Percentiles rank a stretch among this genome's conserved stretches.
phyloP scores from a whole-genome alignment of 2,113 vertebrate genomes.

The Cyanoderma ruficeps region DNA sequence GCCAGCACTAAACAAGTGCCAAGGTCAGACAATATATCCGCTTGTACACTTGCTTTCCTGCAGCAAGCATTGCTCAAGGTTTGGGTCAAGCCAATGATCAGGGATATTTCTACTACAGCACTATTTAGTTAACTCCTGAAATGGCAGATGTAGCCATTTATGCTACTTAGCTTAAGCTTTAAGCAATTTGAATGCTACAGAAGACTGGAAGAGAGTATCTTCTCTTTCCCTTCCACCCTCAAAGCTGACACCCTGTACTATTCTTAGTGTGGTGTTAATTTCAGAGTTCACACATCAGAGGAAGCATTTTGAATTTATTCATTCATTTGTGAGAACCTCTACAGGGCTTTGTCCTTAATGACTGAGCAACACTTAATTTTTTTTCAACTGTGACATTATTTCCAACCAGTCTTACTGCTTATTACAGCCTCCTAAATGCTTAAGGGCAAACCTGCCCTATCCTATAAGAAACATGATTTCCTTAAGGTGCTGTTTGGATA shows the following conservation, averaged over 20 bases:
- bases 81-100: neutral
- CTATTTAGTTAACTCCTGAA: constrained; percentile 4
- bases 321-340: constrained; percentile 41
- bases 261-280: constrained; percentile 56
- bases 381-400: constrained; percentile 1
- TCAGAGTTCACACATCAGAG: constrained; percentile 48
- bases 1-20: neutral
- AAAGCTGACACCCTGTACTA: constrained; percentile 57
- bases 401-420: neutral
- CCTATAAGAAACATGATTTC: constrained; percentile 30
- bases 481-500: constrained; percentile 21
- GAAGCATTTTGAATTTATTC: constrained; percentile 32
- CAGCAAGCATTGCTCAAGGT: neutral
- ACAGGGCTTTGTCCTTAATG: neutral
- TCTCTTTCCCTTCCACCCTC: neutral
- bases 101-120: neutral
- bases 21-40: neutral
- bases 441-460: neutral
- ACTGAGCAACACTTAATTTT: neutral
- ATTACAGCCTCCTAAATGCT: neutral
- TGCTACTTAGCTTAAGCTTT: neutral
- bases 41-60: neutral
- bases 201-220: neutral
- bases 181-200: constrained; percentile 12
- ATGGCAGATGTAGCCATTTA: constrained; percentile 29